Evolutionary conservation across 2,113 vertebrate genomes (phyloP), one percentile per base, ranked within the genome.

Genomic region (Xyliphius kryptos): DNA sequence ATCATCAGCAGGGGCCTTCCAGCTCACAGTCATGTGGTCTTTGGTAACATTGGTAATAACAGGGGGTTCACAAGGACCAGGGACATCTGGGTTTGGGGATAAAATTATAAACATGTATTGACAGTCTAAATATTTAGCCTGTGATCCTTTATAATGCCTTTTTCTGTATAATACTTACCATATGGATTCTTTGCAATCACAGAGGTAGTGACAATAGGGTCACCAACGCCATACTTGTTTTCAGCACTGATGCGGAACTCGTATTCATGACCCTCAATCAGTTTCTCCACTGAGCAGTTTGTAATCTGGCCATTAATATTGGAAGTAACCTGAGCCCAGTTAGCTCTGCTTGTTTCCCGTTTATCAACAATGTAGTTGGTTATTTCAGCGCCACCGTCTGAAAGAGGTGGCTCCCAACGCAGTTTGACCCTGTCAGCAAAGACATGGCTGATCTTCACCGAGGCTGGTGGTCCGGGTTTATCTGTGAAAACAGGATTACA

Each of bases 181-280:
- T 89, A 99, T 2, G 96, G 96, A 79, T 99, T 99, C 85, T 97
- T 99, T 75, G 92, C 93, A 76, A 91, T 80, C 47, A 90, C 87
- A 26, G 88, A 82, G 55, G 92, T 90, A 9, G 94, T 95, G 64
- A 92, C 78, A 72, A 81, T 80, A 40, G 90, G 79, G 47, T 98
- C 93, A 12, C 96, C 96, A 46, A 94, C 87, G 71, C 95, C 96
- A 0, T 97, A 98, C 80, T 97, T 96, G 80, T 99, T 99, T 81
- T 99, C 96, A 77, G 96, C 96, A 72, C 91, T 93, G 74, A 99
- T 89, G 41, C 92, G 90, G 86, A 99, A 97, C 81, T 99, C 87
- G 70, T 99, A 99, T 68, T 99, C 96, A 14, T 99, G 96, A 49
- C 94, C 94, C 70, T 99, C 94, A 57, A 98, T 97, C n/a, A 99